Base-by-base conservation (phyloP, 1,140 invertebrate species). In the Trichomalopsis sarcophagae region DNA sequence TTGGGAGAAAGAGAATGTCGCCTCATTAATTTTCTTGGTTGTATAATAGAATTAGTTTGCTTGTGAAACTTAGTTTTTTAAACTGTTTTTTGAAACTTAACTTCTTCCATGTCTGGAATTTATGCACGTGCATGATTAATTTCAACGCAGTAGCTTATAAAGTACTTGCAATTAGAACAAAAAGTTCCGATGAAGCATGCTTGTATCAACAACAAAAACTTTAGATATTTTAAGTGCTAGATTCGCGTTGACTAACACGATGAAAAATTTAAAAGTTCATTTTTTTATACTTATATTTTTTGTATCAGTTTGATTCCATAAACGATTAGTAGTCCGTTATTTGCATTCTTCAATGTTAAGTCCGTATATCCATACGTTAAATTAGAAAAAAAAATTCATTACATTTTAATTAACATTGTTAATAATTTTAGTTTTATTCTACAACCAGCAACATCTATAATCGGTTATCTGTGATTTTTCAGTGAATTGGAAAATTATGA, bases 391-490 rank as follows among this genome's bases (percentile, higher is more conserved):
- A 62, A n/a, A 21, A 21, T 27, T 27, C 1, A 62, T 62, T 55
- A 21, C 2, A 55, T 21, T 55, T 55, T 21, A 62, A 21, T 62
- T 62, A 62, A 62, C 17, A 62, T n/a, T n/a, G 55, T 21, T 62
- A 62, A 62, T 62, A 62, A 21, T 62, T 62, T 21, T 62, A 10
- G 44, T 81, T 81, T 81, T 50, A 55, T 81, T 81, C 68, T 74
- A 74, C 30, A 81, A 81, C 80, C 80, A 81, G 50, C 14, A 81
- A 50, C 33, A 50, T 73, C 1, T 78, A n/a, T 17, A 13, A 79
- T 36, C 55, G n/a, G 0, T 62, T 62, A 62, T 62, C 17, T 62
- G 55, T 62, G 55, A n/a, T 6, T 62, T 62, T 62, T 62, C 55
- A 5, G 55, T 62, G 17, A 62, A 62, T 62, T 21, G 1, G 55